Evolutionary conservation across 2,113 vertebrate species (phyloP).

Genomic region (Cyphomyrus plagiostoma): DNA sequence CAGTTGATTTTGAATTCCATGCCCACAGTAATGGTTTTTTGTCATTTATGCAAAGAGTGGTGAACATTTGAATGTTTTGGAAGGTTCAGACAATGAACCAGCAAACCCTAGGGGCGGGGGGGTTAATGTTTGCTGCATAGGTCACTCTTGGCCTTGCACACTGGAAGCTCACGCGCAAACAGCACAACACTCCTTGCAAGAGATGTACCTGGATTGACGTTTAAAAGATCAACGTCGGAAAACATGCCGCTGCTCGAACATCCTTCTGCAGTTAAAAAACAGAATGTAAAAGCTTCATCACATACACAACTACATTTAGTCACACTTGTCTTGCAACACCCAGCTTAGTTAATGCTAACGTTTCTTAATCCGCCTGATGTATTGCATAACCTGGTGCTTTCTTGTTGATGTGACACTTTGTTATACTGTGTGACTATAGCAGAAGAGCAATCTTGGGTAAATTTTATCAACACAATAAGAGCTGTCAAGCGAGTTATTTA

Average conservation of each 20-base stretch:
- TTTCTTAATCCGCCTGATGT: not conserved
- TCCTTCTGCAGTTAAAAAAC: not conserved
- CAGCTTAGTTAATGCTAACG: not conserved
- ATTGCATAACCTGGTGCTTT: not conserved
- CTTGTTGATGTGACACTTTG: not conserved
- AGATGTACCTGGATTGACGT: not conserved
- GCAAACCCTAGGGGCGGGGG: not conserved
- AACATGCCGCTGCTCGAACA: too few relatives aligned
- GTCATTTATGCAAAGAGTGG: not conserved
- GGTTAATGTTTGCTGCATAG: not conserved
- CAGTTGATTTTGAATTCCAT: not conserved
- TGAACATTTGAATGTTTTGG: not conserved
- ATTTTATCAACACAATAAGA: not conserved
- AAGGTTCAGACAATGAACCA: not conserved
- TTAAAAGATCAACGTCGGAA: not conserved
- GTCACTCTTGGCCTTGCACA: not conserved
- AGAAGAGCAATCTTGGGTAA: not conserved
- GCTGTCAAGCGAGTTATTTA: not conserved
- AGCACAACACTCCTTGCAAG: not conserved
- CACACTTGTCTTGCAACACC: slow-evolving; percentile 1
- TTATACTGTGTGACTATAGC: not conserved
- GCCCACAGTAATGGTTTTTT: not conserved
- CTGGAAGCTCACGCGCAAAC: not conserved
- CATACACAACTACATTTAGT: not conserved
- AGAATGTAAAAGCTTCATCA: not conserved